phyloP scores from a whole-genome alignment of 2,113 vertebrate species.

The Eudyptes chrysolophus region DNA sequence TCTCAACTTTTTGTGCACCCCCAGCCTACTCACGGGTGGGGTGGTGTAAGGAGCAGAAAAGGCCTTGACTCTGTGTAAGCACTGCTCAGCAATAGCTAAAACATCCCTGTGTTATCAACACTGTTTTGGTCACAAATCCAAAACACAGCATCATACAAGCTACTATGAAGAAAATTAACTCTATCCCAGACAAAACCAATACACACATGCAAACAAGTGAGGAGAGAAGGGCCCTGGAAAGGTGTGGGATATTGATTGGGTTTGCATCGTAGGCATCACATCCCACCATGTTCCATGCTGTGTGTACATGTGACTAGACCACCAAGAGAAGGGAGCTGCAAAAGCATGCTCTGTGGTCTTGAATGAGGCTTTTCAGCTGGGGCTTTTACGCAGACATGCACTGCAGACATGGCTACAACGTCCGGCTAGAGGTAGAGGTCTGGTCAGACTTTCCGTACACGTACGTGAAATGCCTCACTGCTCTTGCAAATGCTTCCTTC shows the following conservation, averaged over 20 bases:
- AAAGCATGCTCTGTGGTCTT: background rate
- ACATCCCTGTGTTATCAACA: background rate
- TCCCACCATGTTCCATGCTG: accelerated
- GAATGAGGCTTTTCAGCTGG: background rate
- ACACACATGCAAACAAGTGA: background rate
- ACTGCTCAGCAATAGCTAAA: background rate
- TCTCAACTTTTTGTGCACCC: background rate
- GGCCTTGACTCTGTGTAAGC: background rate
- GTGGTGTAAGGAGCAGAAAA: background rate
- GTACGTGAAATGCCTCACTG: background rate
- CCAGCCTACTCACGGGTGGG: accelerated
- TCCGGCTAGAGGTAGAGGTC: background rate
- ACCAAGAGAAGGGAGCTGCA: background rate
- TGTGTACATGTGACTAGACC: background rate
- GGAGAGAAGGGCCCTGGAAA: background rate
- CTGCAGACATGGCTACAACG: background rate
- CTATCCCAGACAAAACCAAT: background rate
- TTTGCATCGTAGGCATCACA: background rate
- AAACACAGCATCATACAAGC: background rate
- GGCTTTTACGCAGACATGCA: background rate
- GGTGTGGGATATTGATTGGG: background rate
- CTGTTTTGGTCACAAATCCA: background rate
- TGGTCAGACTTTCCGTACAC: background rate
- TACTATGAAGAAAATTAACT: background rate
- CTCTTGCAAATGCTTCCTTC: background rate